Percentiles rank a stretch among this genome's conserved stretches.
These are phyloP conservation scores for Drosophila lacicola DNA, from an alignment of 2,888 invertebrate genomes.

Conservation along the genomic window DNA sequence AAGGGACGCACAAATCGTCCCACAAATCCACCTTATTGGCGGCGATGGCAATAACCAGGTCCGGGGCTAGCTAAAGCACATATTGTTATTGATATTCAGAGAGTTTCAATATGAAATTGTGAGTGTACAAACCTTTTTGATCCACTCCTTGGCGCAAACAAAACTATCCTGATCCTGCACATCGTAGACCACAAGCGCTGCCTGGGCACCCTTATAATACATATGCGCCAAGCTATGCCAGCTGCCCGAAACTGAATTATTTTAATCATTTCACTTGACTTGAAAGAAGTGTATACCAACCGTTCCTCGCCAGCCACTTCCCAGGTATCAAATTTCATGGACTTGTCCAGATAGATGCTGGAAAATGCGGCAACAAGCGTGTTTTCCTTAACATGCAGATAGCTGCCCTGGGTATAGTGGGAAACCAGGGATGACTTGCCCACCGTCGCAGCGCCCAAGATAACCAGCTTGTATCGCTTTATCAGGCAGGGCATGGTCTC, in stretches of 20 bases:
- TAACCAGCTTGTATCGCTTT: constrained; percentile 25
- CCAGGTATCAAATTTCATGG: constrained; percentile 99
- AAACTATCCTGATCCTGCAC: constrained; percentile 99
- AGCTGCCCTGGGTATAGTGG: neutral
- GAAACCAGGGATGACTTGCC: constrained; percentile 36
- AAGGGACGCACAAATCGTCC: constrained; percentile 12
- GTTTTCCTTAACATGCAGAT: neutral
- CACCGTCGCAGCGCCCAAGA: constrained; percentile 25
- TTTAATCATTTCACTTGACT: neutral
- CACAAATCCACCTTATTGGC: constrained; percentile 38
- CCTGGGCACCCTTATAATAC: constrained; percentile 98
- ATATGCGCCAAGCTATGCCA: constrained; percentile 99
- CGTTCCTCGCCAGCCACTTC: constrained; percentile 98
- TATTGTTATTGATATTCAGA: neutral
- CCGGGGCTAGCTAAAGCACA: constrained; percentile 3
- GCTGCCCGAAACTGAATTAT: constrained; percentile 84
- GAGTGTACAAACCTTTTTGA: constrained; percentile 87
- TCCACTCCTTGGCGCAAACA: constrained; percentile 99
- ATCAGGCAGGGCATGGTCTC: neutral
- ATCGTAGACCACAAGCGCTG: constrained; percentile 99
- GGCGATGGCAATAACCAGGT: constrained; percentile 37
- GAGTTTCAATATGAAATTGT: neutral
- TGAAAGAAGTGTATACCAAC: constrained; percentile 79
- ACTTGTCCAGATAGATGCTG: constrained; percentile 89
- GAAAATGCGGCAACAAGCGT: constrained; percentile 18